Evolutionary conservation across 2,113 vertebrate species (phyloP).

Genomic region (Rhabdornis inornatus): DNA sequence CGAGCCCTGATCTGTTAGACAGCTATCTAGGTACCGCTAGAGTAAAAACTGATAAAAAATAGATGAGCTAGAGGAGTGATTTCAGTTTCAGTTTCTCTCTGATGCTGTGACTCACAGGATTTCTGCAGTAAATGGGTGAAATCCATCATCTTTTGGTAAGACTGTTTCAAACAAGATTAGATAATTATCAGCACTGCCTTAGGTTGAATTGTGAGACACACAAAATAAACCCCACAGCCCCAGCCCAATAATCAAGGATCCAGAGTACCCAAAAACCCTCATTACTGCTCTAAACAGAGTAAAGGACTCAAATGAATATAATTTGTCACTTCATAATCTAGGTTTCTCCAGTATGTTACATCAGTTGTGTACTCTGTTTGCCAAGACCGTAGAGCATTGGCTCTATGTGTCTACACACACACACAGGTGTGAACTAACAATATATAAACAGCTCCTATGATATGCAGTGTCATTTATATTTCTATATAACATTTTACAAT

Average conservation of each 20-base stretch:
- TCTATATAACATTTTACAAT: background rate
- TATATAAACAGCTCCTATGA: background rate
- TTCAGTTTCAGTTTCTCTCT: constrained; percentile 16
- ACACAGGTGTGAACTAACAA: background rate
- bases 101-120: background rate
- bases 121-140: background rate
- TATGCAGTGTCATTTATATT: background rate
- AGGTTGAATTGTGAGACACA: rapidly evolving
- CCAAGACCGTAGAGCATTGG: background rate
- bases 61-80: background rate
- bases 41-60: background rate
- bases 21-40: background rate
- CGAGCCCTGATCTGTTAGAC: background rate
- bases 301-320: background rate
- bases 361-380: background rate
- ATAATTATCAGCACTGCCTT: background rate
- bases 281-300: background rate
- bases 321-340: background rate
- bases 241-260: background rate
- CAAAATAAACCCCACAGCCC: background rate
- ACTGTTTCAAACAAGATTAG: background rate
- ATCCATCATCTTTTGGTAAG: background rate
- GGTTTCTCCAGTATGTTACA: background rate
- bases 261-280: background rate
- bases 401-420: background rate